Percentiles rank a stretch among this genome's conserved stretches.
phyloP scores from a whole-genome alignment of 2,113 vertebrate species.

The Pyxicephalus adspersus region DNA sequence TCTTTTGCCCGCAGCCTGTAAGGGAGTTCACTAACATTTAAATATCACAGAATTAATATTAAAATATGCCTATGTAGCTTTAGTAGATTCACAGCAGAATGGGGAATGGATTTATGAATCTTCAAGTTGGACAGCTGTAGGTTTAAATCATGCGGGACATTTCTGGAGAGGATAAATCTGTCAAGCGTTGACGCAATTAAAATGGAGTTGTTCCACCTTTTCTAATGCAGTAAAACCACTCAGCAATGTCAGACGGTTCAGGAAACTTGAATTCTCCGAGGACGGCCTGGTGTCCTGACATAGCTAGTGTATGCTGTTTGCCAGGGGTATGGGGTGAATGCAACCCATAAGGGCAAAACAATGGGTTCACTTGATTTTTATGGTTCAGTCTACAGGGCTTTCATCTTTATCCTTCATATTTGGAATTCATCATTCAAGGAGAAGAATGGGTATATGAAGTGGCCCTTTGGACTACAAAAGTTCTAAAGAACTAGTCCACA shows the following conservation, averaged over 20 bases:
- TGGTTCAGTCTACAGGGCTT: too few relatives aligned
- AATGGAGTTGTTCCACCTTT: conserved; percentile 8
- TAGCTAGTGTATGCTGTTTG: too few relatives aligned
- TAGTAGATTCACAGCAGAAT: not conserved
- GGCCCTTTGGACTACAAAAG: too few relatives aligned
- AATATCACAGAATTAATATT: conserved; percentile 41
- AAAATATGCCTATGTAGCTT: conserved; percentile 29
- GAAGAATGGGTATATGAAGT: too few relatives aligned
- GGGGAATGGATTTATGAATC: conserved; percentile 15
- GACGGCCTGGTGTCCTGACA: too few relatives aligned
- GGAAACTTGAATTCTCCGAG: too few relatives aligned
- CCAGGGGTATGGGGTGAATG: too few relatives aligned
- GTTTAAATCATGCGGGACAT: conserved; percentile 22
- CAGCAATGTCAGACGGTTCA: conserved; percentile 7
- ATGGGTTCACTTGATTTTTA: too few relatives aligned
- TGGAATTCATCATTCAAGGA: too few relatives aligned
- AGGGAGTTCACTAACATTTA: conserved; percentile 28
- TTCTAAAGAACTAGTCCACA: too few relatives aligned
- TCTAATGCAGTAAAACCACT: not conserved
- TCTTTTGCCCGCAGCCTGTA: not conserved
- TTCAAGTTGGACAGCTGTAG: conserved; percentile 10
- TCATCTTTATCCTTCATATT: too few relatives aligned
- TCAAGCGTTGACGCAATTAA: conserved; percentile 29
- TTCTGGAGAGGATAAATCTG: conserved; percentile 30
- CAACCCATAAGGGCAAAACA: too few relatives aligned